These are phyloP conservation scores for Folsomia candida DNA, from an alignment of 2,888 invertebrate species.

Conservation along the genomic window DNA sequence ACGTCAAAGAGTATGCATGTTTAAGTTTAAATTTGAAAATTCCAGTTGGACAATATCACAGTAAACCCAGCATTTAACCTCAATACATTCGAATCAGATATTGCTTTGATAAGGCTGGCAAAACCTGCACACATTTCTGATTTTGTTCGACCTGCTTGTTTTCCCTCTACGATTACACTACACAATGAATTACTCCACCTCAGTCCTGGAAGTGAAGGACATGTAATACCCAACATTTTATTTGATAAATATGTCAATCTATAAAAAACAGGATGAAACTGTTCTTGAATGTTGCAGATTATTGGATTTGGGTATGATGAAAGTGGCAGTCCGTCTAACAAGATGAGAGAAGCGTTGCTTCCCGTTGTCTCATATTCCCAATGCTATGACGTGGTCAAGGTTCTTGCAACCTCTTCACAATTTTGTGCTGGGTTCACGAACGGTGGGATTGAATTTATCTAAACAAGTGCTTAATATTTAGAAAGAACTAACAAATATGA, in stretches of 20 bases:
- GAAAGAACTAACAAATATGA: no score
- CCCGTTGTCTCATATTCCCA: slow-evolving; percentile 42
- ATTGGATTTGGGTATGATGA: slow-evolving; percentile 43
- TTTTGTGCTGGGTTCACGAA: slow-evolving; percentile 43
- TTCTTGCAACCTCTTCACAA: slow-evolving; percentile 36
- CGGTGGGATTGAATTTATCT: slow-evolving; percentile 15
- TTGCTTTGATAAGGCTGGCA: slow-evolving; percentile 28
- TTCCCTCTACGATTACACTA: slow-evolving; percentile 26
- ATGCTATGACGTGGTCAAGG: slow-evolving; percentile 34
- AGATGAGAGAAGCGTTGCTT: slow-evolving; percentile 29
- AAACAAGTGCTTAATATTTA: neutral
- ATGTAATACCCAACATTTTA: slow-evolving; percentile 18
- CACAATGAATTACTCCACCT: slow-evolving; percentile 42
- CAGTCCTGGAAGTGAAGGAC: slow-evolving; percentile 35
- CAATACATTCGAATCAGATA: slow-evolving; percentile 36
- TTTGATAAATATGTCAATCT: neutral
- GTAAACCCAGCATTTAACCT: slow-evolving; percentile 28
- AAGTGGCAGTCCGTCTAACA: slow-evolving; percentile 30
- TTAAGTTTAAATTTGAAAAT: neutral
- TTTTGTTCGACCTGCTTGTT: slow-evolving; percentile 37
- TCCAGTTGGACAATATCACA: slow-evolving; percentile 27
- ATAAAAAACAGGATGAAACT: neutral
- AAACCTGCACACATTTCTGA: slow-evolving; percentile 22
- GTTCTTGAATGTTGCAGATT: slow-evolving; percentile 17
- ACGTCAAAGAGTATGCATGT: no score